phyloP scores from a whole-genome alignment of 92 coral and sea anemone genomes.

The Siderastrea siderea region DNA sequence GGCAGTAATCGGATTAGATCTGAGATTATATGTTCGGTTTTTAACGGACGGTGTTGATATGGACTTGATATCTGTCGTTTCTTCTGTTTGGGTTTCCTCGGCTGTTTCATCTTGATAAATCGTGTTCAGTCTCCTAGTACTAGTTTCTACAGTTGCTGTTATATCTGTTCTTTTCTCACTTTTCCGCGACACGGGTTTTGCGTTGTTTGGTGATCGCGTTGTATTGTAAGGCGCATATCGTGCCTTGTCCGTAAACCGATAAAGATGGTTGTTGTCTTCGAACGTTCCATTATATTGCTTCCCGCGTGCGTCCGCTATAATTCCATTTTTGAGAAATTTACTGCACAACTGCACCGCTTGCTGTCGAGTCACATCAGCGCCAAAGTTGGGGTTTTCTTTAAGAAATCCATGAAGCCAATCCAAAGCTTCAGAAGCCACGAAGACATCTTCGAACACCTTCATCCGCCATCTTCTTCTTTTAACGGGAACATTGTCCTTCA shows the following conservation, averaged over 20 bases:
- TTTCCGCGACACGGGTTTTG: not conserved
- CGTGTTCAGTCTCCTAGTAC: not conserved
- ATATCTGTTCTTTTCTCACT: not conserved
- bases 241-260: conserved; percentile 69
- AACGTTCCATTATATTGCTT: conserved; percentile 73
- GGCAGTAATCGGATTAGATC: conserved; percentile 52
- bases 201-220: conserved; percentile 35
- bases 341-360: conserved; percentile 93
- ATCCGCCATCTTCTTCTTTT: conserved; percentile 97
- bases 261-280: conserved; percentile 88
- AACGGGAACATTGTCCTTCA: conserved; percentile 83
- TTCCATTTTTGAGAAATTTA: conserved; percentile 85
- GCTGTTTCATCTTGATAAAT: conserved; percentile 38
- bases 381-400: conserved; percentile 91
- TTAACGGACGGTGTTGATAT: conserved; percentile 25
- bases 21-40: conserved; percentile 37
- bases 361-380: conserved; percentile 80
- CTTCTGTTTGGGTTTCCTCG: not conserved
- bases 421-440: conserved; percentile 92
- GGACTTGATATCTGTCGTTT: not conserved
- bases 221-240: conserved; percentile 79
- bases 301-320: conserved; percentile 87
- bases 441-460: conserved; percentile 89
- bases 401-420: conserved; percentile 95
- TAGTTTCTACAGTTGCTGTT: not conserved